These are phyloP conservation scores for Lasioglossum lativentre DNA, from an alignment of 2,888 invertebrate genomes.

Conservation along the genomic window DNA sequence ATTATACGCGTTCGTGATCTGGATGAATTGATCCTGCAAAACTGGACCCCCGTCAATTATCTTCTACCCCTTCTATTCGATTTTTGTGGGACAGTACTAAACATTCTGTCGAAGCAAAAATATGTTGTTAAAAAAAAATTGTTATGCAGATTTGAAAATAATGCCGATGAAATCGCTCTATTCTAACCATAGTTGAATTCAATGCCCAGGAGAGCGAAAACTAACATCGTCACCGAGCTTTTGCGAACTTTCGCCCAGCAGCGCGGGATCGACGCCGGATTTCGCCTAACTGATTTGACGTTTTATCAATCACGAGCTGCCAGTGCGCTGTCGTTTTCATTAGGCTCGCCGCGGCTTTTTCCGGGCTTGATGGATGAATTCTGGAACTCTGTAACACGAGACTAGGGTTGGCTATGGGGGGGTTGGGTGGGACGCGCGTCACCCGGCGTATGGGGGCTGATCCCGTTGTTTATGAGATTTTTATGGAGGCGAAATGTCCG, in stretches of 20 bases:
- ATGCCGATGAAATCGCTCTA: not conserved
- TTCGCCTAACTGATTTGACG: conserved; percentile 79
- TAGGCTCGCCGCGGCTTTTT: conserved; percentile 64
- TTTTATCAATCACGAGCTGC: conserved; percentile 82
- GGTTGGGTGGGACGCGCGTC: conserved; percentile 17
- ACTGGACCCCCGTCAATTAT: not conserved
- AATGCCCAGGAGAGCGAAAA: not conserved
- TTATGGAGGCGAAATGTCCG: conserved; percentile 77
- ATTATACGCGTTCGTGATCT: not conserved
- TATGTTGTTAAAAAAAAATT: no score
- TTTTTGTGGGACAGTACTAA: not conserved
- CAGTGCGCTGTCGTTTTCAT: conserved; percentile 64
- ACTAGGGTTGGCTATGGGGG: conserved; percentile 50
- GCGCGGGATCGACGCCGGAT: conserved; percentile 66
- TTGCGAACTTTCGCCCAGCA: conserved; percentile 14
- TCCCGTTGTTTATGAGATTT: conserved; percentile 80
- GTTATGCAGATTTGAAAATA: not conserved
- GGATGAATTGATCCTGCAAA: not conserved
- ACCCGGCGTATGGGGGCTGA: conserved; percentile 59
- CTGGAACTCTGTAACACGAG: conserved; percentile 77
- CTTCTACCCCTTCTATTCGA: not conserved
- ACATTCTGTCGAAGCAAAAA: not conserved
- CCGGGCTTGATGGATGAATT: conserved; percentile 77
- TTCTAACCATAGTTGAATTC: not conserved
- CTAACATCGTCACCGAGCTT: not conserved